Conservation (phyloP, 2,113 vertebrate species). For the Daboia siamensis region DNA sequence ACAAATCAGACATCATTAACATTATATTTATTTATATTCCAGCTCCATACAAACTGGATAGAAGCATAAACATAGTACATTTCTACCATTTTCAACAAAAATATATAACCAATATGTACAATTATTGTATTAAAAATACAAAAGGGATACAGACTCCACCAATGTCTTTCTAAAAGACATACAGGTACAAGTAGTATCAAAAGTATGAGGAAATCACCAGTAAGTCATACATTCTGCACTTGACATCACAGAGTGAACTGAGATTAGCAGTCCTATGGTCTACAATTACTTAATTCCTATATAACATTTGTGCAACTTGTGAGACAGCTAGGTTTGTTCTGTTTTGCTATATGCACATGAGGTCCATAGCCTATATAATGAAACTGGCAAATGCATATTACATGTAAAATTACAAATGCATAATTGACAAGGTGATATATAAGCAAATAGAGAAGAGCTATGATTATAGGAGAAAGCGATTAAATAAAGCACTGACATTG, state of each 20-base stretch:
- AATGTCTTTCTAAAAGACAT: slow-evolving; percentile 99
- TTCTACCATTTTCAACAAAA: slow-evolving; percentile 99
- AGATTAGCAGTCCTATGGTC: slow-evolving; percentile 96
- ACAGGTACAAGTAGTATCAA: slow-evolving; percentile 99
- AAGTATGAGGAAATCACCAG: slow-evolving; percentile 96
- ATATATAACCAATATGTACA: slow-evolving; percentile 99
- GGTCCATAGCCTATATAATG: slow-evolving; percentile 84
- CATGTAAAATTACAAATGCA: slow-evolving; percentile 92
- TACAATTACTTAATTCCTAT: slow-evolving; percentile 95
- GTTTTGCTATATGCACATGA: slow-evolving; percentile 89
- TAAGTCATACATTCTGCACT: slow-evolving; percentile 98
- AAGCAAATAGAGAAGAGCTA: slow-evolving; percentile 81
- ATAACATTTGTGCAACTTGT: slow-evolving; percentile 93
- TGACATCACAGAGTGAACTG: slow-evolving; percentile 95
- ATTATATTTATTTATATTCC: slow-evolving; percentile 98
- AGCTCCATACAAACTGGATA: slow-evolving; percentile 98
- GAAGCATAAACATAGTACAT: slow-evolving; percentile 99
- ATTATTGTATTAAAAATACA: slow-evolving; percentile 99
- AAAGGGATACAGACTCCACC: slow-evolving; percentile 98
- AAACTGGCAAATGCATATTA: slow-evolving; percentile 89
- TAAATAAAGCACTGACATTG: slow-evolving; percentile 88
- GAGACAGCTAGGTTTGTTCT: slow-evolving; percentile 79
- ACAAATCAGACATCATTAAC: slow-evolving; percentile 65
- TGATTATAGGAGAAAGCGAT: slow-evolving; percentile 78
- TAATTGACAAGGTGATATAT: slow-evolving; percentile 86